A percentile compares a stretch with the other conserved stretches of the same genome.
Conservation (phyloP, 64 coral and sea anemone species). For the Hydrozoanthus tunicans region DNA sequence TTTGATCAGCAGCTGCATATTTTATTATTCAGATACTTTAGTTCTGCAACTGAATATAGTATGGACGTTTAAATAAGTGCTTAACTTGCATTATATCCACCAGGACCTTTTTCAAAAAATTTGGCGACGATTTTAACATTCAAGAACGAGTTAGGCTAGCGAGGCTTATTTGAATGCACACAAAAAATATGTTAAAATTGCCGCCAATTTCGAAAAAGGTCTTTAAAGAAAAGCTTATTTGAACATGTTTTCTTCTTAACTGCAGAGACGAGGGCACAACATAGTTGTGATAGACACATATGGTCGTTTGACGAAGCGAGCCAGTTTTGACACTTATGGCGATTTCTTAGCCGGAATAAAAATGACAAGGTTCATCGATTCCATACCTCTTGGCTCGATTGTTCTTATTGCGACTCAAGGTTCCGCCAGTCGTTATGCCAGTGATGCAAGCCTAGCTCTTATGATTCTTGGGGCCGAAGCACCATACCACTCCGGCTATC, state of each 20-base stretch:
- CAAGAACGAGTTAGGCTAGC: too few relatives aligned
- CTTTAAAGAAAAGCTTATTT: too few relatives aligned
- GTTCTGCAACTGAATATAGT: too few relatives aligned
- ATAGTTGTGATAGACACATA: constrained; percentile 12
- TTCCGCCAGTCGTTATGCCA: not conserved
- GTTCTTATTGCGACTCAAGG: constrained; percentile 22
- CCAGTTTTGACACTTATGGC: not conserved
- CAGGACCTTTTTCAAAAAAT: too few relatives aligned
- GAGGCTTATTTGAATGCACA: too few relatives aligned
- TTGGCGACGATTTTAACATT: too few relatives aligned
- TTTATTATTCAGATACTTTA: too few relatives aligned
- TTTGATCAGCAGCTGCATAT: too few relatives aligned
- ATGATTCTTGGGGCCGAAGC: not conserved
- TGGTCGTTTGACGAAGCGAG: not conserved
- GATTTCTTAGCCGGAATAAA: not conserved
- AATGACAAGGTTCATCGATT: not conserved
- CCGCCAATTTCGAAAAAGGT: too few relatives aligned
- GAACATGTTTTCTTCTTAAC: not conserved
- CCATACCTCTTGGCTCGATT: not conserved
- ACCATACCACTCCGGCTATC: not conserved
- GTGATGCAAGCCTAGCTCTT: not conserved
- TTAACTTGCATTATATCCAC: too few relatives aligned
- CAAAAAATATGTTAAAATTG: too few relatives aligned
- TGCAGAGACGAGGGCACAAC: constrained; percentile 1
- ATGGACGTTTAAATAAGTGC: too few relatives aligned